Conservation (phyloP, 1,140 invertebrate species). For the Pantala flavescens region DNA sequence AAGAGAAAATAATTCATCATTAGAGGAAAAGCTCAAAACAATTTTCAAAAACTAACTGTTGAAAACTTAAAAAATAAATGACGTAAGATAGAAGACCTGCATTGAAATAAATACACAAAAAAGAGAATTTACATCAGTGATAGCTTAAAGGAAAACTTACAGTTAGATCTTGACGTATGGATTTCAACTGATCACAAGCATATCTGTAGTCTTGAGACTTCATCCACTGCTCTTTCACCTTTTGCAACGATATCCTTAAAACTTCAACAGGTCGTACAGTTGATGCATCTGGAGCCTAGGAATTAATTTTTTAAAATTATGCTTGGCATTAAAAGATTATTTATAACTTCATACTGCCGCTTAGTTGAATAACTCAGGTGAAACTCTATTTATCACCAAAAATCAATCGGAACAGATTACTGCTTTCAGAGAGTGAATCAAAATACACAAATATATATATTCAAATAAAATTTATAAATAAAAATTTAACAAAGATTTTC, state of each 20-base stretch:
- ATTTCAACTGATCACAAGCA: constrained; percentile 96
- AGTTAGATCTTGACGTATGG: constrained; percentile 95
- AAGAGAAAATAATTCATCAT: constrained; percentile 13
- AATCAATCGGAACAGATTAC: too few species aligned
- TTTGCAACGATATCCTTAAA: constrained; percentile 69
- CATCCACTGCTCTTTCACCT: constrained; percentile 85
- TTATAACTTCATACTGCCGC: too few species aligned
- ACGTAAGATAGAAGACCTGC: not conserved
- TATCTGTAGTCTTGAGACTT: constrained; percentile 86
- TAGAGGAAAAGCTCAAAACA: not conserved
- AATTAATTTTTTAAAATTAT: too few species aligned
- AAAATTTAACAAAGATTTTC: too few species aligned
- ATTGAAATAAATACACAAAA: constrained; percentile 12
- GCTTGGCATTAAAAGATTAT: not conserved
- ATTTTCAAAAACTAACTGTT: too few species aligned
- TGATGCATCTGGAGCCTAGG: constrained; percentile 78
- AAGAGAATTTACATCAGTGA: not conserved
- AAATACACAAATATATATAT: too few species aligned
- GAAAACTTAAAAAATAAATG: not conserved
- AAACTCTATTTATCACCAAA: too few species aligned
- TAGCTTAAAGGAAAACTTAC: constrained; percentile 43
- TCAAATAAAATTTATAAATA: not conserved
- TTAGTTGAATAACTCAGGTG: too few species aligned
- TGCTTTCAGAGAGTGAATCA: too few species aligned
- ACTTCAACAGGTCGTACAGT: constrained; percentile 82